phyloP scores from a whole-genome alignment of 2,888 invertebrate species.

The Sussaba pulchella region DNA sequence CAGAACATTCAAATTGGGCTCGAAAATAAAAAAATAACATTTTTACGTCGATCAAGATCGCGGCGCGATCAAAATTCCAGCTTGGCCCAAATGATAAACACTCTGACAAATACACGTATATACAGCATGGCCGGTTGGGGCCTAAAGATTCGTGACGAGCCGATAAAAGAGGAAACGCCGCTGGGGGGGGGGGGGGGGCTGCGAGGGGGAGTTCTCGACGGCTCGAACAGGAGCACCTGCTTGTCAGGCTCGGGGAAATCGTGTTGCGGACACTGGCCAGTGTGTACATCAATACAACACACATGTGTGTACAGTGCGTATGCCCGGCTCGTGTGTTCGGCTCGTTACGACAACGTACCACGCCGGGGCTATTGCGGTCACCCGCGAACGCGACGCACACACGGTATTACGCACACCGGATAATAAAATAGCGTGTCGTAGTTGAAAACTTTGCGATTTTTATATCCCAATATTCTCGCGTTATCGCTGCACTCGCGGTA shows the following conservation, averaged over 20 bases:
- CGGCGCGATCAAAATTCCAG: no score
- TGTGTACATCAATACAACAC: not conserved
- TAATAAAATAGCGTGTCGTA: not conserved
- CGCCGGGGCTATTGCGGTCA: constrained; percentile 11
- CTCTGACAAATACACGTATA: no score
- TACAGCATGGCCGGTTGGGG: not conserved
- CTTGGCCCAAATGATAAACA: no score
- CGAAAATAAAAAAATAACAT: no score
- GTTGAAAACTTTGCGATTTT: constrained; percentile 18
- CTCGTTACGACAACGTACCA: not conserved
- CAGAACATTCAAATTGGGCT: no score
- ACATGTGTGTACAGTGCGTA: not conserved
- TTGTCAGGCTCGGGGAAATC: constrained; percentile 10
- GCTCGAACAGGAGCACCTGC: constrained; percentile 36
- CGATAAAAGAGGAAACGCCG: constrained; percentile 29
- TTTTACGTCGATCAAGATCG: no score
- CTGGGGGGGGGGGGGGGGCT: no score
- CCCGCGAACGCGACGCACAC: not conserved
- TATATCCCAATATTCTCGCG: not conserved
- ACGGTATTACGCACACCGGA: not conserved
- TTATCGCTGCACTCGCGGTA: not conserved
- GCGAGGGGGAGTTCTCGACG: not conserved
- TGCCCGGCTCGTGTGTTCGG: not conserved
- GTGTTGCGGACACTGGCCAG: constrained; percentile 1
- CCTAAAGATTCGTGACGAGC: constrained; percentile 51